Percentiles rank a stretch among this genome's conserved stretches.
Conservation (phyloP, 2,888 invertebrate species). For the Tortricodes alternella region DNA sequence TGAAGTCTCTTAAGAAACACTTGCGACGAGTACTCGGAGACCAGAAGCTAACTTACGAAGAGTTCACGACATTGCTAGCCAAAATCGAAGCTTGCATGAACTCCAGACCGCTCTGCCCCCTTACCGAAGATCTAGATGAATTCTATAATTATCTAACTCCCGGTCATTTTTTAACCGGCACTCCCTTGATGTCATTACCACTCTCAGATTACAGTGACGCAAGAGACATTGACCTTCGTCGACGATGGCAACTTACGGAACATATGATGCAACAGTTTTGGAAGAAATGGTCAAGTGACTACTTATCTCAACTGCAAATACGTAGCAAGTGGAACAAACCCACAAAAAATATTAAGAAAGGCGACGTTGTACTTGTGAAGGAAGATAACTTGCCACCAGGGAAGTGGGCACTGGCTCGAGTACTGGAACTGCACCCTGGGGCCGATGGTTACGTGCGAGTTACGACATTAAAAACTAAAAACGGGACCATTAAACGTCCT, state of each 20-base stretch:
- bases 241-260: constrained; percentile 19
- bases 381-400: constrained; percentile 5
- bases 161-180: constrained; percentile 36
- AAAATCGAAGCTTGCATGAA: constrained; percentile 36
- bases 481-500: neutral
- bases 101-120: constrained; percentile 33
- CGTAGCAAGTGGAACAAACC: constrained; percentile 21
- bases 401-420: neutral
- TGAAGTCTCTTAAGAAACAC: constrained; percentile 33
- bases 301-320: constrained; percentile 21
- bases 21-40: constrained; percentile 29
- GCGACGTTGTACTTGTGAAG: constrained; percentile 19
- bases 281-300: constrained; percentile 21
- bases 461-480: constrained; percentile 8
- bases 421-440: constrained; percentile 1
- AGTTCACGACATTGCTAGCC: constrained; percentile 29
- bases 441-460: neutral
- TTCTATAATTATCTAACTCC: constrained; percentile 35
- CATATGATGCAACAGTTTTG: constrained; percentile 28
- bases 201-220: constrained; percentile 7
- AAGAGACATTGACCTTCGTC: neutral
- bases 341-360: constrained; percentile 13
- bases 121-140: constrained; percentile 36
- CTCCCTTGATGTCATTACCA: constrained; percentile 22
- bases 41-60: constrained; percentile 32